Base-by-base conservation (phyloP, 2,113 vertebrate species). In the Pedionomus torquatus region DNA sequence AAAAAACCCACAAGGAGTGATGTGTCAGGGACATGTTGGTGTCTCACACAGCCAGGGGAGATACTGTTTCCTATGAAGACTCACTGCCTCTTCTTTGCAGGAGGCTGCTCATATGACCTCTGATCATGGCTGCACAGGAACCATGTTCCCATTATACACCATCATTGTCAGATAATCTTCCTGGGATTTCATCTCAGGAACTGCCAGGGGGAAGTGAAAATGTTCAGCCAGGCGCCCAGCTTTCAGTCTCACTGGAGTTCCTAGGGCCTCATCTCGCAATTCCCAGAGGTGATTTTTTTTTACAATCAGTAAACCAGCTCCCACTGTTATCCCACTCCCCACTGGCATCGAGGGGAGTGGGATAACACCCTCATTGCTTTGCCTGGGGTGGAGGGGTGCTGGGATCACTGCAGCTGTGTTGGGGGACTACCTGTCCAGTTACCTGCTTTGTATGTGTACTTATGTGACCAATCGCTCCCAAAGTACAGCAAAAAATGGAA, bases 251-350 rank as follows among this genome's bases (percentile, higher is more conserved):
- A 10, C 46, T 93, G 75, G 82, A 65, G 35, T 80, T 63, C 31
- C 37, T 6, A 25, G 66, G 66, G 65, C n/a, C 61, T 55, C 1
- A 3, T 51, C 60, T 89, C 49, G 35, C 33, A 86, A 20, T 66
- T 93, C 64, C 49, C 89, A 84, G 39, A 66, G 63, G 7, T 33
- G 41, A n/a, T n/a, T 43, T 71, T 55, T 79, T 33, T 83, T 75
- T 44, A 1, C 37, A 25, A 2, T n/a, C 48, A 37, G 16, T 13
- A 39, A 20, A 60, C 18, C 0, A 0, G 31, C 26, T 89, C 44
- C 58, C 28, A 10, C 21, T 61, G 57, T n/a, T n/a, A n/a, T n/a
- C n/a, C n/a, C n/a, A n/a, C n/a, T n/a, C n/a, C n/a, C n/a, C n/a
- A 10, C 21, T 61, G 57, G n/a, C n/a, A 39, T 20, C 1, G 1